These are phyloP conservation scores for Oreochromis niloticus DNA, from an alignment of 2,113 vertebrate species.

Conservation along the genomic window DNA sequence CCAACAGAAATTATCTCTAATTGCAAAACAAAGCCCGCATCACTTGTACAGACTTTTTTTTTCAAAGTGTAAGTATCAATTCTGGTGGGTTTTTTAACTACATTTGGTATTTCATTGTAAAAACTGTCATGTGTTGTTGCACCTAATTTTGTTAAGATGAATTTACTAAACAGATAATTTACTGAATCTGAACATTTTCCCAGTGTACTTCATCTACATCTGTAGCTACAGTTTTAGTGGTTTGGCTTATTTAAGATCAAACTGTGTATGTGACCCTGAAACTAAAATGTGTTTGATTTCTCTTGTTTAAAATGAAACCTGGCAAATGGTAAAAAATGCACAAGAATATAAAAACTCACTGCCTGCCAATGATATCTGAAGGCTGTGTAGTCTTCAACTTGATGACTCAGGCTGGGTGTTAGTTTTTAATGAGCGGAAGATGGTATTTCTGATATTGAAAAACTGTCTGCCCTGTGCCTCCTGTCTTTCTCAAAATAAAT, in stretches of 20 bases:
- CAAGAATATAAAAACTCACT: neutral
- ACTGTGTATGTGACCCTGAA: neutral
- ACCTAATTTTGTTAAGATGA: neutral
- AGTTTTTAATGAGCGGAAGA: neutral
- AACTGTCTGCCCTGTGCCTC: neutral
- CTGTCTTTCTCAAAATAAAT: neutral
- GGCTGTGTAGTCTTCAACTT: neutral
- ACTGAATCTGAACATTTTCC: neutral
- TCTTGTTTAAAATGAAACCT: constrained; percentile 1
- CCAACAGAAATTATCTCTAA: neutral
- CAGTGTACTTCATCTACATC: neutral
- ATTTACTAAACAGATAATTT: neutral
- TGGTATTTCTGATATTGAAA: neutral
- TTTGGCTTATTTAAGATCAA: neutral
- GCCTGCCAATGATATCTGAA: neutral
- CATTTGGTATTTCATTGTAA: neutral
- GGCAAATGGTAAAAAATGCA: neutral
- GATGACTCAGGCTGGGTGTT: constrained; percentile 7
- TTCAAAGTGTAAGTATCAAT: neutral
- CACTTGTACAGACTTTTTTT: neutral
- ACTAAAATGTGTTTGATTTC: neutral
- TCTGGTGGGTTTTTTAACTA: neutral
- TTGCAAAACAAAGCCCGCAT: neutral
- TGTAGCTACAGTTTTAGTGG: neutral
- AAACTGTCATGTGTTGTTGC: neutral